These are phyloP conservation scores for Lasioglossum marginatum DNA, from an alignment of 2,888 invertebrate genomes.

Conservation along the genomic window DNA sequence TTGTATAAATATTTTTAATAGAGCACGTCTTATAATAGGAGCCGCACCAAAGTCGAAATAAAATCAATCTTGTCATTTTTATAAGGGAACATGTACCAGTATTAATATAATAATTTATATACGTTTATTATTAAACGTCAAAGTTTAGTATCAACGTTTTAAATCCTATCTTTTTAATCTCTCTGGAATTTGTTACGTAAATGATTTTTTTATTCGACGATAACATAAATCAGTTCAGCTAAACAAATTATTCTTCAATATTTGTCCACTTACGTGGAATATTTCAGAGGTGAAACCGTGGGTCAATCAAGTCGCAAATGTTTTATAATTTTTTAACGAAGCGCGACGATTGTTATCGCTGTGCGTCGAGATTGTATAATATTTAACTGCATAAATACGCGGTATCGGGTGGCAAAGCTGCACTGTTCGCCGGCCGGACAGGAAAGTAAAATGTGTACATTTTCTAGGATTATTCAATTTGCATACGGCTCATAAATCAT, in stretches of 20 bases:
- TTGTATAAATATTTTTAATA: too few species aligned
- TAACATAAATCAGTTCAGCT: not conserved
- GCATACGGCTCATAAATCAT: slow-evolving; percentile 55
- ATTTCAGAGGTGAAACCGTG: not conserved
- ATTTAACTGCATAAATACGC: slow-evolving; percentile 18
- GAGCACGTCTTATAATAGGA: too few species aligned
- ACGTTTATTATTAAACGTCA: not conserved
- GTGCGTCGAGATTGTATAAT: not conserved
- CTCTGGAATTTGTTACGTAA: not conserved
- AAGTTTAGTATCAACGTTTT: not conserved
- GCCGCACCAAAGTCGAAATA: too few species aligned
- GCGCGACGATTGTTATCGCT: not conserved
- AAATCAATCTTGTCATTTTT: too few species aligned
- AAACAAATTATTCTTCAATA: not conserved
- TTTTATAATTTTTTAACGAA: not conserved
- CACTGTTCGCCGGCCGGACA: not conserved
- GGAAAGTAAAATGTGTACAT: slow-evolving; percentile 44
- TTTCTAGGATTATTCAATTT: slow-evolving; percentile 51
- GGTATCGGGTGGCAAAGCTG: slow-evolving; percentile 9
- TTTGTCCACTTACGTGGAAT: not conserved
- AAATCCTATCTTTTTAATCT: not conserved
- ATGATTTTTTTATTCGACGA: not conserved
- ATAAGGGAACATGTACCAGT: too few species aligned
- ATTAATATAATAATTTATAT: too few species aligned
- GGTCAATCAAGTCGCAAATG: not conserved